A percentile compares a stretch with the other conserved stretches of the same genome.
Evolutionary conservation across 2,113 vertebrate genomes (phyloP).

Genomic region (Austrofundulus limnaeus): DNA sequence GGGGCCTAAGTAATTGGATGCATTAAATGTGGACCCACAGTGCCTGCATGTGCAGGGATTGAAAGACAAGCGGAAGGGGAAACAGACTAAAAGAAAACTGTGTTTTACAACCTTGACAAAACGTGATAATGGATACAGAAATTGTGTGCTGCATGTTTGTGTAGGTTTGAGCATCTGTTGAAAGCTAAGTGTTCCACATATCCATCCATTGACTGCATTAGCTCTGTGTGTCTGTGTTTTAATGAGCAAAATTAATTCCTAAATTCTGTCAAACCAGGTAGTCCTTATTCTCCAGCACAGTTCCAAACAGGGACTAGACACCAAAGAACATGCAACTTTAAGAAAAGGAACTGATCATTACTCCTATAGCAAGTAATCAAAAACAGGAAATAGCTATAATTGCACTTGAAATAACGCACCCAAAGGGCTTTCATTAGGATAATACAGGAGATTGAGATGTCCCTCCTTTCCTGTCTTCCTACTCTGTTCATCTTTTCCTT

Average conservation of each 20-base stretch:
- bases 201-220: slow-evolving; percentile 62
- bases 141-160: slow-evolving; percentile 8
- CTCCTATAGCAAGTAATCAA: background rate
- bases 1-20: slow-evolving; percentile 80
- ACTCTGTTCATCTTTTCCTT: slow-evolving; percentile 22
- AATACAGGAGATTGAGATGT: slow-evolving; percentile 14
- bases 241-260: slow-evolving; percentile 59
- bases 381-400: background rate
- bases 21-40: slow-evolving; percentile 72
- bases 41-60: slow-evolving; percentile 23
- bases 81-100: slow-evolving; percentile 39
- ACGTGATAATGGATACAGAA: slow-evolving; percentile 59
- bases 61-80: slow-evolving; percentile 51
- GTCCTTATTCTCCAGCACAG: slow-evolving; percentile 37
- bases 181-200: slow-evolving; percentile 35
- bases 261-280: slow-evolving; percentile 44
- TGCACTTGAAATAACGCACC: slow-evolving; percentile 9
- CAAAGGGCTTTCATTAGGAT: slow-evolving; percentile 9
- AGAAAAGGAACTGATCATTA: background rate
- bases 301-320: slow-evolving; percentile 6
- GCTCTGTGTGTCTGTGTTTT: slow-evolving; percentile 36
- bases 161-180: slow-evolving; percentile 17
- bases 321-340: slow-evolving; percentile 4
- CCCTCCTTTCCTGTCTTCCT: slow-evolving; percentile 19
- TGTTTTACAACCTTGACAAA: slow-evolving; percentile 71